These are phyloP conservation scores for Oligia latruncula DNA, from an alignment of 2,888 invertebrate genomes.

Conservation along the genomic window DNA sequence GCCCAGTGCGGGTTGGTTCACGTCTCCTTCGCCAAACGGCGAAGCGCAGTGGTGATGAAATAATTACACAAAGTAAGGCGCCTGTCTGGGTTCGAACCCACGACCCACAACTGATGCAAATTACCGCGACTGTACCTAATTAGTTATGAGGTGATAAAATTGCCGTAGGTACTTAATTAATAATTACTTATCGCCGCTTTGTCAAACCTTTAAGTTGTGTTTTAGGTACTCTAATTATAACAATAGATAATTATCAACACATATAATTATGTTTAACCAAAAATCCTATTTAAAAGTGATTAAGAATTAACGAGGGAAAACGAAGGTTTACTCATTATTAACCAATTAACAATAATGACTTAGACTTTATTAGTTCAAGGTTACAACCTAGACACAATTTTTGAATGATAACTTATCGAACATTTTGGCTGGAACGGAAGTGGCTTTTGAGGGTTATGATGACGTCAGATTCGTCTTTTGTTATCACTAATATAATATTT, in stretches of 20 bases:
- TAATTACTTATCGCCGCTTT: no score
- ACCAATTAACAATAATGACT: constrained; percentile 29
- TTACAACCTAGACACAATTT: not conserved
- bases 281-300: constrained; percentile 18
- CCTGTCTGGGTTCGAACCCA: no score
- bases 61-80: no score
- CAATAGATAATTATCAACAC: not conserved
- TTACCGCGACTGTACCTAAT: no score
- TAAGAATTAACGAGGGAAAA: constrained; percentile 13
- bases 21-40: no score
- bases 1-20: no score
- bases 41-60: no score
- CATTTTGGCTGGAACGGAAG: not conserved
- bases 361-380: constrained; percentile 48
- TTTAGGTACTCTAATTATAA: not conserved
- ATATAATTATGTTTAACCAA: not conserved
- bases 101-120: no score
- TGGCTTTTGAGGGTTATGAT: not conserved
- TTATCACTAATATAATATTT: no score
- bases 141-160: not conserved
- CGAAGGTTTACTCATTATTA: constrained; percentile 40
- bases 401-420: not conserved
- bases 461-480: no score
- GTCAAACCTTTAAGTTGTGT: not conserved
- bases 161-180: no score